phyloP scores from a whole-genome alignment of 2,888 invertebrate species.

The Carterocephalus palaemon region DNA sequence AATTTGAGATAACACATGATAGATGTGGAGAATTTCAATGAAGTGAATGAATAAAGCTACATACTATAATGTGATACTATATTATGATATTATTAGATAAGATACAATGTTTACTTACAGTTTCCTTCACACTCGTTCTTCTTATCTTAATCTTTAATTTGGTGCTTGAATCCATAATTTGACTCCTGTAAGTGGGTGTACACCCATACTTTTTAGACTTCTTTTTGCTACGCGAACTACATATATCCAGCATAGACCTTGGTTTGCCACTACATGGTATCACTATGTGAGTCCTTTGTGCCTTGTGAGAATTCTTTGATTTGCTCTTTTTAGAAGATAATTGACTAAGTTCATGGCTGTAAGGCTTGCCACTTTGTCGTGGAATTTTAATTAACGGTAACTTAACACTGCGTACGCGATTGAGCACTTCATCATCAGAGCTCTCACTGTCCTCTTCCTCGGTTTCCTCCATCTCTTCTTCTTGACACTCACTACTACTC shows the following conservation, averaged over 20 bases:
- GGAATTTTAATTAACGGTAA: slow-evolving; percentile 67
- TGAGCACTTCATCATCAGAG: slow-evolving; percentile 72
- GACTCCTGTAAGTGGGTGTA: slow-evolving; percentile 77
- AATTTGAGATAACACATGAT: too few species aligned
- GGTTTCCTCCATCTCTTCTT: slow-evolving; percentile 45
- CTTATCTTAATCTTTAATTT: slow-evolving; percentile 84
- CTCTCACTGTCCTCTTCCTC: slow-evolving; percentile 53
- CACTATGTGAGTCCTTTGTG: slow-evolving; percentile 60
- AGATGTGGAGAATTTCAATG: too few species aligned
- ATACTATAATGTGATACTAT: too few species aligned
- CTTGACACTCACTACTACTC: slow-evolving; percentile 72
- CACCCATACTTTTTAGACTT: slow-evolving; percentile 67
- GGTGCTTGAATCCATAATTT: slow-evolving; percentile 82
- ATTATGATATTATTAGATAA: too few species aligned
- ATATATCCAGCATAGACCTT: slow-evolving; percentile 71
- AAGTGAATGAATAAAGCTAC: too few species aligned
- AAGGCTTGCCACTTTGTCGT: slow-evolving; percentile 72
- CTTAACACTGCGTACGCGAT: slow-evolving; percentile 59
- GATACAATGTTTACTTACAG: slow-evolving; percentile 53
- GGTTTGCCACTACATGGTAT: slow-evolving; percentile 74
- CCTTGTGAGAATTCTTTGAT: slow-evolving; percentile 56
- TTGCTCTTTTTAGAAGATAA: slow-evolving; percentile 74
- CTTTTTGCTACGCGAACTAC: slow-evolving; percentile 72
- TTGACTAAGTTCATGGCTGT: slow-evolving; percentile 79
- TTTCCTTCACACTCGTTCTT: slow-evolving; percentile 76